These are phyloP conservation scores for Brachypterus glaber DNA, from an alignment of 2,888 invertebrate genomes.

Conservation along the genomic window DNA sequence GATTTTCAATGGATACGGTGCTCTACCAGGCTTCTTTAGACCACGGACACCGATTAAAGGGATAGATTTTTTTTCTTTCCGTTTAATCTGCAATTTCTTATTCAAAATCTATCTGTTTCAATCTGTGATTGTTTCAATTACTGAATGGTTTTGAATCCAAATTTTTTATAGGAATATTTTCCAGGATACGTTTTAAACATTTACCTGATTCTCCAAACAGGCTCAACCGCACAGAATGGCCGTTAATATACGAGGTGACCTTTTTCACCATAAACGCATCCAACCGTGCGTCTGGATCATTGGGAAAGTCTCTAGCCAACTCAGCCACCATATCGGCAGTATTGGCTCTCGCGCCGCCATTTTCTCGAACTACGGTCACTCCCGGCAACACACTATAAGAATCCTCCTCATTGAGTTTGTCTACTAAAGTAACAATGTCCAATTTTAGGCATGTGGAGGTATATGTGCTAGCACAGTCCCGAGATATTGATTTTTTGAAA, in stretches of 20 bases:
- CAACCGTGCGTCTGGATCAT: conserved; percentile 64
- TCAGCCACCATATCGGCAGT: conserved; percentile 64
- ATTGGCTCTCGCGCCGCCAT: conserved; percentile 42
- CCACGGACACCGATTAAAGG: no score
- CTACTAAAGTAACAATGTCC: conserved; percentile 66
- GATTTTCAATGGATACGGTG: no score
- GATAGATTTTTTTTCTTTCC: no score
- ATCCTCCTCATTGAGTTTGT: conserved; percentile 60
- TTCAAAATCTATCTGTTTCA: no score
- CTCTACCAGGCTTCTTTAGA: no score
- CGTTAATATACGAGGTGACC: conserved; percentile 60
- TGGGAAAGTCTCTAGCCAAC: conserved; percentile 63
- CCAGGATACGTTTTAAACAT: no score
- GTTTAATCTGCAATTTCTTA: no score
- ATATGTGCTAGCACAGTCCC: conserved; percentile 50
- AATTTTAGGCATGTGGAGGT: conserved; percentile 70
- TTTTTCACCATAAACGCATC: conserved; percentile 67
- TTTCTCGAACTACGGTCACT: conserved; percentile 62
- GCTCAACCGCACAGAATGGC: conserved; percentile 63
- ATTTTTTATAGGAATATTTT: no score
- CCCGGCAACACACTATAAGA: conserved; percentile 64
- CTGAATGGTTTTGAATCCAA: no score
- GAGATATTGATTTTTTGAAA: conserved; percentile 34
- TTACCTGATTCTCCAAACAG: no score
- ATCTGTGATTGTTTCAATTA: no score